Conservation (phyloP, 2,113 vertebrate genomes). For the Hyaena hyaena region DNA sequence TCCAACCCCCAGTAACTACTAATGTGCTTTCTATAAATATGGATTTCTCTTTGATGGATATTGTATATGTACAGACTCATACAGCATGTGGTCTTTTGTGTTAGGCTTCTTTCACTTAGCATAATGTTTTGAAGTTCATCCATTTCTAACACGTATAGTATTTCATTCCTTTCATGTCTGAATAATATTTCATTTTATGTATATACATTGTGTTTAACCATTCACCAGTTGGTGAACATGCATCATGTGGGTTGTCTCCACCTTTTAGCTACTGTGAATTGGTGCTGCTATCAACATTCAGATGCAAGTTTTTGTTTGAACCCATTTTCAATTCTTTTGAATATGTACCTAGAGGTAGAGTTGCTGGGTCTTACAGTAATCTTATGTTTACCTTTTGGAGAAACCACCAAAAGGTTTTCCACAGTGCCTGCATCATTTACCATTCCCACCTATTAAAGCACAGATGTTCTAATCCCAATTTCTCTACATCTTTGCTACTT, state of each 20-base stretch:
- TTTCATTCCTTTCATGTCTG: not conserved
- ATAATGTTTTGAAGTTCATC: not conserved
- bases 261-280: not conserved
- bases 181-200: not conserved
- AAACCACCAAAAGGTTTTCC: not conserved
- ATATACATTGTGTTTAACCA: not conserved
- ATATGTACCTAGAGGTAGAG: not conserved
- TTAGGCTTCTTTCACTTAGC: not conserved
- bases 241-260: not conserved
- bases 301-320: not conserved
- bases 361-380: not conserved
- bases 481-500: not conserved
- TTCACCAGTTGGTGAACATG: not conserved
- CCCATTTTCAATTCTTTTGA: not conserved
- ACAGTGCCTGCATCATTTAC: not conserved
- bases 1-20: too few relatives aligned
- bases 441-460: not conserved
- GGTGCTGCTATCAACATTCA: not conserved
- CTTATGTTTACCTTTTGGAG: not conserved
- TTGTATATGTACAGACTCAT: not conserved
- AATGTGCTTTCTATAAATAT: not conserved
- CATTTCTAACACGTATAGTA: not conserved
- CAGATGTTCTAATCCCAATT: not conserved
- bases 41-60: not conserved
- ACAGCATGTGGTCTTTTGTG: too few relatives aligned